Conservation (phyloP, 1,140 invertebrate species). For the Helicoverpa zea region DNA sequence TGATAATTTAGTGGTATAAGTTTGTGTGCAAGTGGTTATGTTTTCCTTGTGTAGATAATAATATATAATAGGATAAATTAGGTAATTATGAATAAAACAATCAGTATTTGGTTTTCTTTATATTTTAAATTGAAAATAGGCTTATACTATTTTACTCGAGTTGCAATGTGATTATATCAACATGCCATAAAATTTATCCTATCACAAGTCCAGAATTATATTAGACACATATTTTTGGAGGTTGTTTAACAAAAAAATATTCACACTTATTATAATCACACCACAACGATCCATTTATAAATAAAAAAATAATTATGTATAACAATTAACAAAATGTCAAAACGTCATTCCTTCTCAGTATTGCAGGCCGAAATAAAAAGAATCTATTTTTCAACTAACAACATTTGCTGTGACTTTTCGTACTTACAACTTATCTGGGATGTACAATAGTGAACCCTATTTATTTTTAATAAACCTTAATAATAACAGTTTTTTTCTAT, state of each 20-base stretch:
- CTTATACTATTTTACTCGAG: conserved; percentile 58
- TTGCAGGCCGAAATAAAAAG: conserved; percentile 53
- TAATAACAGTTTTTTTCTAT: conserved; percentile 59
- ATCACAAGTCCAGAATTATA: conserved; percentile 49
- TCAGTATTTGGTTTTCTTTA: conserved; percentile 49
- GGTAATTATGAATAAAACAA: conserved; percentile 48
- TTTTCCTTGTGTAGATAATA: background rate
- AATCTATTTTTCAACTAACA: conserved; percentile 41
- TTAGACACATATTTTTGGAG: conserved; percentile 41
- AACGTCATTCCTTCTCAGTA: conserved; percentile 52
- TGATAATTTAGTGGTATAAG: background rate
- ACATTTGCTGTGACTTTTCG: conserved; percentile 55
- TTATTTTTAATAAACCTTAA: conserved; percentile 69
- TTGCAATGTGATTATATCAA: conserved; percentile 56
- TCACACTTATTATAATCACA: conserved; percentile 56
- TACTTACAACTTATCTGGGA: conserved; percentile 61
- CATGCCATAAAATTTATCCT: conserved; percentile 47
- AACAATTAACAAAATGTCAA: conserved; percentile 62
- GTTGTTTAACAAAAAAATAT: conserved; percentile 42
- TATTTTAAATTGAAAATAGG: conserved; percentile 60
- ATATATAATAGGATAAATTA: background rate
- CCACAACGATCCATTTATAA: conserved; percentile 58
- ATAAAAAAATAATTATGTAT: conserved; percentile 61
- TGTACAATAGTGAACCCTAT: conserved; percentile 60
- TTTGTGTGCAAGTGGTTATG: background rate